phyloP scores from a whole-genome alignment of 2,888 invertebrate genomes.

The Philopedon plagiatum region DNA sequence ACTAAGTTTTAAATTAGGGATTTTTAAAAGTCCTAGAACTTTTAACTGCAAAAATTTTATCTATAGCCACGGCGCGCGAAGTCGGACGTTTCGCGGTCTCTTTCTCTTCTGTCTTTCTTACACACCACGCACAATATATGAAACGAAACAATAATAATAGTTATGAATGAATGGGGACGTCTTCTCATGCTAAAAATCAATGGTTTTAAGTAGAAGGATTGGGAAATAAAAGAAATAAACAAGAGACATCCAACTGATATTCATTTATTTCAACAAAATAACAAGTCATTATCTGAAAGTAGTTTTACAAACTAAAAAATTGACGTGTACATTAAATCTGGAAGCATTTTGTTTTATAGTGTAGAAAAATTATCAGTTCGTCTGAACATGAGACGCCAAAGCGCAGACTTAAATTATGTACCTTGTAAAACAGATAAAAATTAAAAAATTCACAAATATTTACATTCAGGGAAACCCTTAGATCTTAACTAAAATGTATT shows the following conservation, averaged over 20 bases:
- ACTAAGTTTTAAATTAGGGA: too few relatives aligned
- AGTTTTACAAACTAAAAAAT: constrained; percentile 67
- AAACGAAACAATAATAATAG: too few relatives aligned
- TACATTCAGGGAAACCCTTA: constrained; percentile 61
- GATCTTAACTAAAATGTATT: constrained; percentile 56
- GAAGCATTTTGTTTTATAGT: constrained; percentile 66
- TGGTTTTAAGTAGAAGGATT: too few relatives aligned
- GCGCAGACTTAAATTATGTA: constrained; percentile 63
- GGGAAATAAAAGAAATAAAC: constrained; percentile 39
- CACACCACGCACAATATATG: too few relatives aligned
- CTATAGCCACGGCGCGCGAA: too few relatives aligned
- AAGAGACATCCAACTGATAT: constrained; percentile 65
- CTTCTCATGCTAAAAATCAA: too few relatives aligned
- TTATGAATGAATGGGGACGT: too few relatives aligned
- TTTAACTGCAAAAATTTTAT: too few relatives aligned
- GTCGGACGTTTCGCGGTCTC: too few relatives aligned
- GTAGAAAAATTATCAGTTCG: constrained; percentile 67
- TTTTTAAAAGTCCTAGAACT: too few relatives aligned
- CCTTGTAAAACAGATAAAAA: constrained; percentile 63
- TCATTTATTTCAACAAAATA: constrained; percentile 69
- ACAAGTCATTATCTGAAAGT: constrained; percentile 66
- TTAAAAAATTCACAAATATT: constrained; percentile 67
- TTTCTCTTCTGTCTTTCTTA: too few relatives aligned
- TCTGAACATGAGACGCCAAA: constrained; percentile 62
- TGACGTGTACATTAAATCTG: constrained; percentile 66